Evolutionary conservation across 2,113 vertebrate genomes (phyloP).

Genomic region (Python bivittatus): DNA sequence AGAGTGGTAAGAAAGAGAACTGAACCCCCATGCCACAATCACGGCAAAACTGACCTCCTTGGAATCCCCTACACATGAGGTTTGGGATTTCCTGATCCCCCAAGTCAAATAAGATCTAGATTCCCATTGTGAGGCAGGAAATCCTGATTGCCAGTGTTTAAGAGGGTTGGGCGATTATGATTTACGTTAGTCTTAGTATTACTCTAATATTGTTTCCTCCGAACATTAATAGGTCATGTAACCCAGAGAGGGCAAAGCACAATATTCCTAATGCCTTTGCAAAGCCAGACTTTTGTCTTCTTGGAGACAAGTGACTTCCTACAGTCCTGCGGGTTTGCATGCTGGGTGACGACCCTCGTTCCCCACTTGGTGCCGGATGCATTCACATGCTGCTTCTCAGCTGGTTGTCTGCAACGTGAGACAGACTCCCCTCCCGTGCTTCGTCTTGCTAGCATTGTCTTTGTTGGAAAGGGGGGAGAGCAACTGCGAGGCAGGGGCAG

Average conservation of each 20-base stretch:
- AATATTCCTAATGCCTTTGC: background rate
- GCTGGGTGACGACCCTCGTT: background rate
- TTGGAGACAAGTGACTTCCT: background rate
- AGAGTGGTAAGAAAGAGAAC: background rate
- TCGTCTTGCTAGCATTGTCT: too few species aligned
- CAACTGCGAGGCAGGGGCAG: too few species aligned
- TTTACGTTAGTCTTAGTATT: conserved; percentile 48
- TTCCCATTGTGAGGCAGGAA: conserved; percentile 33
- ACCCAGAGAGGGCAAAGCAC: conserved; percentile 49
- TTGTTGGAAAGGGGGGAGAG: too few species aligned
- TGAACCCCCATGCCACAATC: background rate
- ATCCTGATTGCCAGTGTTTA: conserved; percentile 8
- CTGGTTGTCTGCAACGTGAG: too few species aligned
- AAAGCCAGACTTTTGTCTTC: background rate
- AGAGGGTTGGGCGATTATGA: conserved; percentile 42
- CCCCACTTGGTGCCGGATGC: too few species aligned
- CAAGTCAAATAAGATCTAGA: background rate
- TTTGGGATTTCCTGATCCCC: conserved; percentile 17
- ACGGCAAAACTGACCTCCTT: background rate
- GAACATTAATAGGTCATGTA: conserved; percentile 44
- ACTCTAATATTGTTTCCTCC: conserved; percentile 62
- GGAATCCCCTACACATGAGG: background rate
- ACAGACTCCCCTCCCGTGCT: too few species aligned
- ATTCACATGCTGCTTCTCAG: too few species aligned
- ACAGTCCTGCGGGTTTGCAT: background rate